A percentile compares a stretch with the other conserved stretches of the same genome.
Conservation (phyloP, 1,140 invertebrate genomes). For the Aphaenogaster floridana region DNA sequence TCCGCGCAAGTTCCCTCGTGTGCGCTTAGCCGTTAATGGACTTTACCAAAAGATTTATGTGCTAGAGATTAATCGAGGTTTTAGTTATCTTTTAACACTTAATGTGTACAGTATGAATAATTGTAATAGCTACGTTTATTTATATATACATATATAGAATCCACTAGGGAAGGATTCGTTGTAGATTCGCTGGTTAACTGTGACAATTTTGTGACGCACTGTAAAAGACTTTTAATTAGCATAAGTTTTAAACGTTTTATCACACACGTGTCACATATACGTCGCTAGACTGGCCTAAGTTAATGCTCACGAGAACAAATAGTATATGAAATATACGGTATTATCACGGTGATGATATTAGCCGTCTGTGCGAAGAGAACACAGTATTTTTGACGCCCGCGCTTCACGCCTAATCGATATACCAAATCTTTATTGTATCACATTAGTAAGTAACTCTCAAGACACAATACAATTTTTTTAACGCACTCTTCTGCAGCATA, state of each 20-base stretch:
- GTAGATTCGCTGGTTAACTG: background rate
- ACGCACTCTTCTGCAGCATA: slow-evolving; percentile 53
- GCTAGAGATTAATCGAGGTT: slow-evolving; percentile 26
- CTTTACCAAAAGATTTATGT: slow-evolving; percentile 7
- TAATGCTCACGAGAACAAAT: slow-evolving; percentile 37
- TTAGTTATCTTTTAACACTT: slow-evolving; percentile 48
- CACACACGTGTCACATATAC: slow-evolving; percentile 26
- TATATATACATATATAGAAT: slow-evolving; percentile 21
- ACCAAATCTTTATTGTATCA: slow-evolving; percentile 70
- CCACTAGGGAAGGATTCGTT: slow-evolving; percentile 3
- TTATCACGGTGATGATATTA: slow-evolving; percentile 36
- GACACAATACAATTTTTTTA: slow-evolving; percentile 57
- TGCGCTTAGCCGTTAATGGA: slow-evolving; percentile 26
- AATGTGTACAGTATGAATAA: slow-evolving; percentile 21
- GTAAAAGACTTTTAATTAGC: slow-evolving; percentile 26
- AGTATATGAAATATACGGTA: slow-evolving; percentile 34
- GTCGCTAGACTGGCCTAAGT: slow-evolving; percentile 69
- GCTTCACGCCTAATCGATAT: slow-evolving; percentile 70
- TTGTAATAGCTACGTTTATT: slow-evolving; percentile 32
- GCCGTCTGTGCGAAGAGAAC: slow-evolving; percentile 30
- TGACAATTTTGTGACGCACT: slow-evolving; percentile 21
- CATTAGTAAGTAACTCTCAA: slow-evolving; percentile 52
- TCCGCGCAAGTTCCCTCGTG: slow-evolving; percentile 24
- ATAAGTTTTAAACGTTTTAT: slow-evolving; percentile 30
- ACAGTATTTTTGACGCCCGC: slow-evolving; percentile 57